phyloP scores from a whole-genome alignment of 2,888 invertebrate species.

The Thera britannica region DNA sequence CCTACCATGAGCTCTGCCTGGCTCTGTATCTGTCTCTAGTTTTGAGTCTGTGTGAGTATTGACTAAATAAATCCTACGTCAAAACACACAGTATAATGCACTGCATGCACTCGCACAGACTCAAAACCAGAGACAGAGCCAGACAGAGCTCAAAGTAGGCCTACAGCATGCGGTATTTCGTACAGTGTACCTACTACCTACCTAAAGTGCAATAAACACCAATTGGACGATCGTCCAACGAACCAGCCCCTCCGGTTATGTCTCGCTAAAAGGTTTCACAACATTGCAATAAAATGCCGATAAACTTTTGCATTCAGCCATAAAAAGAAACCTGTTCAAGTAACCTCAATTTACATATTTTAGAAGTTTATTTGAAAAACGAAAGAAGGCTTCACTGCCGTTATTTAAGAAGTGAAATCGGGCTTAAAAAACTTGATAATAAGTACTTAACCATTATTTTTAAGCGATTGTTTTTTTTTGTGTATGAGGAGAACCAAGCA shows the following conservation, averaged over 20 bases:
- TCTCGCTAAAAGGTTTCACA: conserved; percentile 13
- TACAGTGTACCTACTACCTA: too few species aligned
- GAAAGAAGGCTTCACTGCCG: neutral
- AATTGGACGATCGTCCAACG: conserved; percentile 4
- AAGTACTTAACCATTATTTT: too few species aligned
- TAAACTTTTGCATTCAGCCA: conserved; percentile 13
- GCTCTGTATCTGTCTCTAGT: too few species aligned
- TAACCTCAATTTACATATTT: conserved; percentile 11
- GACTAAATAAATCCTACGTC: too few species aligned
- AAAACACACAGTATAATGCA: too few species aligned
- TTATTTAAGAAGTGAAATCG: neutral
- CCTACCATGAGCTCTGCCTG: too few species aligned
- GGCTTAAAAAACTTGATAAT: neutral
- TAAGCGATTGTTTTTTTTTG: neutral
- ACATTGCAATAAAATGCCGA: conserved; percentile 16
- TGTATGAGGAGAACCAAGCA: neutral
- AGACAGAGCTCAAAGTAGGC: too few species aligned
- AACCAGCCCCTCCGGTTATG: conserved; percentile 13
- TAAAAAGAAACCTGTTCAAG: conserved; percentile 15
- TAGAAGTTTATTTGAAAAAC: conserved; percentile 3
- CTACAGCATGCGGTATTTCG: too few species aligned
- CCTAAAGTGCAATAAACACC: conserved; percentile 2
- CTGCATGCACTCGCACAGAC: too few species aligned
- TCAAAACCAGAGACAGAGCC: too few species aligned
- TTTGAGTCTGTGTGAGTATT: too few species aligned